phyloP scores from a whole-genome alignment of 2,888 invertebrate genomes.

The Mimachlamys varia region DNA sequence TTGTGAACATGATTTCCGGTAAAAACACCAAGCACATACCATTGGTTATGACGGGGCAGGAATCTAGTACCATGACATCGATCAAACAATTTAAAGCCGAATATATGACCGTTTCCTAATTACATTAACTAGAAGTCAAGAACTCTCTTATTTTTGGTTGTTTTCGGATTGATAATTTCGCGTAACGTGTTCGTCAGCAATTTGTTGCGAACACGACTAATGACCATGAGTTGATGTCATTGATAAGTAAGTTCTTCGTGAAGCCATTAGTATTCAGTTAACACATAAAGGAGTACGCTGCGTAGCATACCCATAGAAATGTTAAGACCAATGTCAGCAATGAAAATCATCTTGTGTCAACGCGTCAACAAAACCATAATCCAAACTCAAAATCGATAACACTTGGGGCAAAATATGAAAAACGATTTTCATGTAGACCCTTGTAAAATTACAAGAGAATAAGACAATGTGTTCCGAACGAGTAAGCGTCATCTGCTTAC shows the following conservation, averaged over 20 bases:
- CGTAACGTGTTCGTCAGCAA: not conserved
- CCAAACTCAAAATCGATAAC: too few relatives aligned
- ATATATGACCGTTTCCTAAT: not conserved
- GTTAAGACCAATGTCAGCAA: too few relatives aligned
- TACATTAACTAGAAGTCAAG: not conserved
- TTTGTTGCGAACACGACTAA: not conserved
- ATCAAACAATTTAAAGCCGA: not conserved
- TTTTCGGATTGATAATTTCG: not conserved
- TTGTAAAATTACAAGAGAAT: too few relatives aligned
- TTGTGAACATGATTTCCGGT: not conserved
- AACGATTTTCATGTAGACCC: too few relatives aligned
- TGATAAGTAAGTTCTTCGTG: not conserved
- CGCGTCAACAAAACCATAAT: too few relatives aligned
- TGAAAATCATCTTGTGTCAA: too few relatives aligned
- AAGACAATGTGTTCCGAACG: too few relatives aligned
- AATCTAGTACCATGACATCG: not conserved
- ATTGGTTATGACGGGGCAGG: not conserved
- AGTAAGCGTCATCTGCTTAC: too few relatives aligned
- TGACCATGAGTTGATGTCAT: not conserved
- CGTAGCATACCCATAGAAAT: too few relatives aligned
- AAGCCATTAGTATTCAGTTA: not conserved
- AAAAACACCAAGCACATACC: not conserved
- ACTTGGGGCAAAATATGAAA: too few relatives aligned
- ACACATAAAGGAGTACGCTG: too few relatives aligned
- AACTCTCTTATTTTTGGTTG: not conserved